Evolutionary conservation across 2,113 vertebrate genomes (phyloP).

Genomic region (Engraulis encrasicolus): DNA sequence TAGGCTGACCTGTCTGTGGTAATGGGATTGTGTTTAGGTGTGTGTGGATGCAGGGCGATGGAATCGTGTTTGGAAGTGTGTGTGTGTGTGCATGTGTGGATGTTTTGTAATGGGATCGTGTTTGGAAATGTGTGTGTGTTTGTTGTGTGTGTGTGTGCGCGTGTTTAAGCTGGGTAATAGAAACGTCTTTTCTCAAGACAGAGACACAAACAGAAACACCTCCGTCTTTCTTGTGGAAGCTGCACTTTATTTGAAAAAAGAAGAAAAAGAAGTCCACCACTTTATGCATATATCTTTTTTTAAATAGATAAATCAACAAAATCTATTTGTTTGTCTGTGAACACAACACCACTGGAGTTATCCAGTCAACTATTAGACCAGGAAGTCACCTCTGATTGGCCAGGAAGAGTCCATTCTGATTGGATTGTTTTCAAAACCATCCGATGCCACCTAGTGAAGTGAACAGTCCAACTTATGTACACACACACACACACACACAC

Average conservation of each 20-base stretch:
- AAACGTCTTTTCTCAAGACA: not conserved
- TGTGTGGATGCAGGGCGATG: no score
- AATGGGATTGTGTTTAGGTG: no score
- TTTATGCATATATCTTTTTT: conserved; percentile 95
- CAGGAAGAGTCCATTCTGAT: conserved; percentile 81
- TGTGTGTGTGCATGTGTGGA: no score
- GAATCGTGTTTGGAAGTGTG: no score
- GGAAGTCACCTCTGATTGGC: no score
- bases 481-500: conserved; percentile 49
- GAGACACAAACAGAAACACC: not conserved
- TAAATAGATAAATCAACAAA: conserved; percentile 97
- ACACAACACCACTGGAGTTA: conserved; percentile 95
- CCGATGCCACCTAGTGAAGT: conserved; percentile 81
- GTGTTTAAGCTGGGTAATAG: no score
- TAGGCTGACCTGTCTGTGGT: no score
- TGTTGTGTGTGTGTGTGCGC: no score
- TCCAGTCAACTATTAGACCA: conserved; percentile 84
- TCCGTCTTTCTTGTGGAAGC: conserved; percentile 88
- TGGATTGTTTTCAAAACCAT: conserved; percentile 95
- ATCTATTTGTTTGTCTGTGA: conserved; percentile 91
- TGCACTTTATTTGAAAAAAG: conserved; percentile 99
- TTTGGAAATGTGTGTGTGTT: no score
- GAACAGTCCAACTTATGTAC: conserved; percentile 81
- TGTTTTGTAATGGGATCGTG: no score
- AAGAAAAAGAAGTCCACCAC: conserved; percentile 82